These are phyloP conservation scores for Nymphalis io DNA, from an alignment of 1,140 invertebrate genomes.

Conservation along the genomic window DNA sequence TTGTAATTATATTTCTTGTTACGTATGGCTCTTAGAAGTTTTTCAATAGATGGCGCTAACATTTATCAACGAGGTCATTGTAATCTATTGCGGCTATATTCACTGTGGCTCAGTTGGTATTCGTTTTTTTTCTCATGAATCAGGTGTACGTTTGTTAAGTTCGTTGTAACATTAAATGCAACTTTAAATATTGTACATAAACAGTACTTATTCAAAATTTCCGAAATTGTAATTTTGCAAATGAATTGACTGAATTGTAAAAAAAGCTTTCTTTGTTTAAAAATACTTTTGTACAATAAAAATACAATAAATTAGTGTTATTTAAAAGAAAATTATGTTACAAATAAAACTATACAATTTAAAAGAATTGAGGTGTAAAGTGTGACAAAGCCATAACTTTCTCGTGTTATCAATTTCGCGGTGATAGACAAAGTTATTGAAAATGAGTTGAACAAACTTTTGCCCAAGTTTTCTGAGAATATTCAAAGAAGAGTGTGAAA, in stretches of 20 bases:
- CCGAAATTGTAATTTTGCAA: neutral
- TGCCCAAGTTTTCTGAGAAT: constrained; percentile 32
- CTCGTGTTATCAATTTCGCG: constrained; percentile 66
- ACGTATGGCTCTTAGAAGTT: too few relatives aligned
- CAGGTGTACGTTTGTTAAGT: constrained; percentile 24
- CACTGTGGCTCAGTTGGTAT: constrained; percentile 40
- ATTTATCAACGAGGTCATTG: constrained; percentile 42
- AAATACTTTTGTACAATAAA: neutral
- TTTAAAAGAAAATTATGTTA: constrained; percentile 30
- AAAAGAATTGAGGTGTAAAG: constrained; percentile 57
- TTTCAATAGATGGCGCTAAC: constrained; percentile 38
- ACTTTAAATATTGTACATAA: constrained; percentile 12
- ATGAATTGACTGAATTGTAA: neutral
- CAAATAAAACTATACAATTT: constrained; percentile 37
- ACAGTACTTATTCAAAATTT: neutral
- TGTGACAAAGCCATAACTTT: constrained; percentile 69
- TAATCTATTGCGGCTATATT: constrained; percentile 38
- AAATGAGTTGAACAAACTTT: constrained; percentile 72
- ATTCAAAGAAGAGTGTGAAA: constrained; percentile 20
- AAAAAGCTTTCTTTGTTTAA: neutral
- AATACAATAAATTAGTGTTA: neutral
- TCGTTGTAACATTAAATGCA: constrained; percentile 5
- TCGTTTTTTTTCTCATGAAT: constrained; percentile 41
- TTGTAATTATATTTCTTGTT: too few relatives aligned
- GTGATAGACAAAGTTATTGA: constrained; percentile 47